Evolutionary conservation across 37 sponge, comb jelly and placozoan genomes (phyloP).

Genomic region (Chondrosia reniformis): DNA sequence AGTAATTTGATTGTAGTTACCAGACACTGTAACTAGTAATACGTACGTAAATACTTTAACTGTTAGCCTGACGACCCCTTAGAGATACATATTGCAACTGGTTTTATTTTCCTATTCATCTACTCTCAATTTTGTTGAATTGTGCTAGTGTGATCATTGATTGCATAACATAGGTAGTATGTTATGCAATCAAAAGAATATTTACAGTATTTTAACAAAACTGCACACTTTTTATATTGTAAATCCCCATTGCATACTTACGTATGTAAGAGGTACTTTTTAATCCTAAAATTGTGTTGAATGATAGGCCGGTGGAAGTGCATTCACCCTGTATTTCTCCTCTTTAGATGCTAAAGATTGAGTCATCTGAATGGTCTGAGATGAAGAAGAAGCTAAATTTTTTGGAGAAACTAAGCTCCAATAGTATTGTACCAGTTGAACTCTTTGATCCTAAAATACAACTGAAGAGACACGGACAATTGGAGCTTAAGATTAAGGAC

Average conservation of each 20-base stretch:
- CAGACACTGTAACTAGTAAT: too few relatives aligned
- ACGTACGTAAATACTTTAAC: too few relatives aligned
- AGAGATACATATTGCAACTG: too few relatives aligned
- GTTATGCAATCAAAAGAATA: too few relatives aligned
- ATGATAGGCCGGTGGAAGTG: background rate
- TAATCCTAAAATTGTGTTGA: too few relatives aligned
- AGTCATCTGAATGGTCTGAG: constrained; percentile 60
- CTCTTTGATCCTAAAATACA: constrained; percentile 54
- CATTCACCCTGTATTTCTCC: background rate
- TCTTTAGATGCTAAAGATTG: constrained; percentile 32
- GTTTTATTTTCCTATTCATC: too few relatives aligned
- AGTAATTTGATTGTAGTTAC: too few relatives aligned
- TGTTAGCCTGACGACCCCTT: too few relatives aligned
- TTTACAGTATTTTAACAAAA: background rate
- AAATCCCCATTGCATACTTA: background rate
- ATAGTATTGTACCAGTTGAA: constrained; percentile 60
- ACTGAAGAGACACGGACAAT: constrained; percentile 50
- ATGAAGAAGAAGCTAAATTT: constrained; percentile 50
- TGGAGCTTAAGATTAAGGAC: constrained; percentile 31
- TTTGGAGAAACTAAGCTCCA: constrained; percentile 53
- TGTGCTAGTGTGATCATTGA: too few relatives aligned
- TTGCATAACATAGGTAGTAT: too few relatives aligned
- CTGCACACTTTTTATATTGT: background rate
- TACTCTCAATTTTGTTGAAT: too few relatives aligned
- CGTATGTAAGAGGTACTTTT: too few relatives aligned